A percentile compares a stretch with the other conserved stretches of the same genome.
Conservation (phyloP, 2,797 vertebrate species). For the Antrozous pallidus region DNA sequence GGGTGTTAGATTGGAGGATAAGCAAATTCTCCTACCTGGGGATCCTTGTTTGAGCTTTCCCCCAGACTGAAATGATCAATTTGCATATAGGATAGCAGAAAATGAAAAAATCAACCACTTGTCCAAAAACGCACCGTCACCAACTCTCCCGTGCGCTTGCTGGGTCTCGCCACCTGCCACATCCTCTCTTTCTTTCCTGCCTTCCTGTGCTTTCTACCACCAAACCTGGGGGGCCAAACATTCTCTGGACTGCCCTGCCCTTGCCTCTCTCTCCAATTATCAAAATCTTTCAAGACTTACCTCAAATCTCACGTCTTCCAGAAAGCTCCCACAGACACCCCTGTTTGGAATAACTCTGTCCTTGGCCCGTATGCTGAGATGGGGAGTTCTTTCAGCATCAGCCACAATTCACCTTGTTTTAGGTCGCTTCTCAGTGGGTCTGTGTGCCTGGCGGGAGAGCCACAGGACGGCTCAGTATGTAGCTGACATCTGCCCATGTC, state of each 20-base stretch:
- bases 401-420: neutral
- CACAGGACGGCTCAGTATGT: neutral
- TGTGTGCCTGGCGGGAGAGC: neutral
- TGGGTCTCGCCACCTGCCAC: neutral
- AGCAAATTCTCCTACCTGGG: no score
- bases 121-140: neutral
- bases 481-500: neutral
- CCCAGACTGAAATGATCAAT: neutral
- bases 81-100: neutral
- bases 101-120: neutral
- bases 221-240: neutral
- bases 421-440: neutral
- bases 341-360: neutral
- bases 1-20: neutral
- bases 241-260: neutral
- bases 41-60: neutral
- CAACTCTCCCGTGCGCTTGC: no score
- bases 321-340: neutral
- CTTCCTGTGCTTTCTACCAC: neutral
- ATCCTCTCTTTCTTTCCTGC: neutral
- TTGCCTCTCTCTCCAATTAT: neutral
- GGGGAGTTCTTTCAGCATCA: neutral
- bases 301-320: neutral
- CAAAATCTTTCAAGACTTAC: neutral
- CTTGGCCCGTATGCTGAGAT: neutral